Percentiles rank a stretch among this genome's conserved stretches.
These are phyloP conservation scores for Crenuchus spilurus DNA, from an alignment of 2,797 vertebrate species.

Conservation along the genomic window DNA sequence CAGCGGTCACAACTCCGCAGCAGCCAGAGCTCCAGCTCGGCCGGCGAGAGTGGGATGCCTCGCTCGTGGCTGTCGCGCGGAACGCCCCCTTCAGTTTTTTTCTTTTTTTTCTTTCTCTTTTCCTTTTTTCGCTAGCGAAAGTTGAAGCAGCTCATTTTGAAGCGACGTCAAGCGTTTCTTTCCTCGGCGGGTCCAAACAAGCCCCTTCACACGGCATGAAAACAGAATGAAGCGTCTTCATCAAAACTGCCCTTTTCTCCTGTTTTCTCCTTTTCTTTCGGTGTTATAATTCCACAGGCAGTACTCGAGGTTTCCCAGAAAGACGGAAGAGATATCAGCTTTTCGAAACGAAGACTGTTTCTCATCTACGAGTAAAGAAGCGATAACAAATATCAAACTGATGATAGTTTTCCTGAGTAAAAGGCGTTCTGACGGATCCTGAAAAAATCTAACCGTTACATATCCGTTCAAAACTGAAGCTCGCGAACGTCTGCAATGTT, in stretches of 20 bases:
- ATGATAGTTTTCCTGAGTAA: too few species aligned
- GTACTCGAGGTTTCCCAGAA: conserved; percentile 41
- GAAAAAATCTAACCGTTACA: neutral
- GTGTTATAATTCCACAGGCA: conserved; percentile 47
- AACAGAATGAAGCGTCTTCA: neutral
- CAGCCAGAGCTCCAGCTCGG: conserved; percentile 1
- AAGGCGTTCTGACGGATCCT: neutral
- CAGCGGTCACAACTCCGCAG: neutral
- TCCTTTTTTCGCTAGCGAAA: conserved; percentile 22
- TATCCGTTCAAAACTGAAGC: conserved; percentile 8
- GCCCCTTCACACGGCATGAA: neutral
- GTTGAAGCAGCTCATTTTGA: conserved; percentile 7
- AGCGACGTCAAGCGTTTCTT: neutral
- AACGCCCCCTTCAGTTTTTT: conserved; percentile 41
- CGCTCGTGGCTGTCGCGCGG: conserved; percentile 10
- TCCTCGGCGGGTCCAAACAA: neutral
- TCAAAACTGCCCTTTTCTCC: too few species aligned
- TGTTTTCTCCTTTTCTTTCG: neutral
- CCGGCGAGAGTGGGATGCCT: neutral
- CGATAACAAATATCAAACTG: neutral
- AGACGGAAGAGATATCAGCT: conserved; percentile 58
- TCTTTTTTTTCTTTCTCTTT: neutral
- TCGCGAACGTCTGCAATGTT: conserved; percentile 6
- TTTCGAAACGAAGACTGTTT: conserved; percentile 48
- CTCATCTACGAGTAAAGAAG: conserved; percentile 1